A percentile compares a stretch with the other conserved stretches of the same genome.
Conservation (phyloP, 2,113 vertebrate genomes). For the Bos indicus region DNA sequence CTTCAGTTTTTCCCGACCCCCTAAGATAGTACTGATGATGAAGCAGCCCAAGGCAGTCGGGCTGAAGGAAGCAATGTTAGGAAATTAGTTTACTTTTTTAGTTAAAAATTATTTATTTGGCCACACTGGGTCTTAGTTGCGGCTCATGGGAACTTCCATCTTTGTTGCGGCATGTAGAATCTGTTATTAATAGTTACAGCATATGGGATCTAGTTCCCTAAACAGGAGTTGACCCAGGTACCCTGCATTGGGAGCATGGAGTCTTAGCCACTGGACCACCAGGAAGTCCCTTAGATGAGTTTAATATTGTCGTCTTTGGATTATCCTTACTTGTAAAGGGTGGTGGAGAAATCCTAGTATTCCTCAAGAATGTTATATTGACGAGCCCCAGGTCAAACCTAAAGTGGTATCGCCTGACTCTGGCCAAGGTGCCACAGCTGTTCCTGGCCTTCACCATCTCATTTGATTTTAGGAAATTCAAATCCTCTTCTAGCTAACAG, state of each 20-base stretch:
- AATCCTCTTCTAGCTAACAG: not conserved
- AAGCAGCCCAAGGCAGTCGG: not conserved
- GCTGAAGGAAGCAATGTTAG: not conserved
- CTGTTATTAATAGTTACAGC: not conserved
- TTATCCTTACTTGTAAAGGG: not conserved
- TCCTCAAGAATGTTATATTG: not conserved
- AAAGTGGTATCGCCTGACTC: not conserved
- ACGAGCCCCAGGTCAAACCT: not conserved
- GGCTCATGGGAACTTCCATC: not conserved
- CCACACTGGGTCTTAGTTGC: not conserved
- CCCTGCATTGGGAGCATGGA: not conserved
- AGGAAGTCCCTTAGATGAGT: not conserved
- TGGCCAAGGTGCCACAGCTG: not conserved
- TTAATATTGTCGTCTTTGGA: not conserved
- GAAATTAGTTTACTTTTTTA: not conserved
- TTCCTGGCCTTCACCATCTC: not conserved
- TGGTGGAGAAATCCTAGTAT: not conserved
- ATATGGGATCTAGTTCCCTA: not conserved
- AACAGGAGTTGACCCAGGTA: not conserved
- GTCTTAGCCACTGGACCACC: not conserved
- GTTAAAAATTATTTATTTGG: not conserved
- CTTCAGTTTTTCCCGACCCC: not conserved
- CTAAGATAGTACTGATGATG: not conserved
- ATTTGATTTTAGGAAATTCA: not conserved
- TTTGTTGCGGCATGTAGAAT: not conserved